Percentiles rank a stretch among this genome's conserved stretches.
phyloP scores from a whole-genome alignment of 2,797 vertebrate species.

The Taenioides sp. region DNA sequence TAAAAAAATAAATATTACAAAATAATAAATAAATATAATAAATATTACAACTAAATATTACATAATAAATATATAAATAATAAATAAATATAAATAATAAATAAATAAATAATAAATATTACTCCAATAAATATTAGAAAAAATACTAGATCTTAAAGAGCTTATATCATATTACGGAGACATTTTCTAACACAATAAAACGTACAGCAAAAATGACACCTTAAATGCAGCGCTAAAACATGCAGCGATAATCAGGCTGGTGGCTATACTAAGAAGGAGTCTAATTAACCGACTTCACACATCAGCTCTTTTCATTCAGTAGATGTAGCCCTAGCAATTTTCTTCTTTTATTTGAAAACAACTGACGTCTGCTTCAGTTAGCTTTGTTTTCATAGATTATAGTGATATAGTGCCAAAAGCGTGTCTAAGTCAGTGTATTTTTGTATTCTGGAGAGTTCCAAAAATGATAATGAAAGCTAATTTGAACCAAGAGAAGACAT shows the following conservation, averaged over 20 bases:
- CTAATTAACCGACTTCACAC: conserved; percentile 47
- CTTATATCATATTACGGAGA: background rate
- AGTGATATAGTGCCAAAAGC: background rate
- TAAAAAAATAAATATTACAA: too few species aligned
- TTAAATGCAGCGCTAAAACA: conserved; percentile 1
- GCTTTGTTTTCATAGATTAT: background rate
- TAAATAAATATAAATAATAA: too few species aligned
- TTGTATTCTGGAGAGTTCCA: background rate
- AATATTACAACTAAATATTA: too few species aligned
- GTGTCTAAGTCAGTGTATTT: background rate
- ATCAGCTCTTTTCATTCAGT: conserved; percentile 47
- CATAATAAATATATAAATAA: too few species aligned
- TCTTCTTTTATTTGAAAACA: background rate
- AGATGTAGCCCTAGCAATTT: conserved; percentile 20
- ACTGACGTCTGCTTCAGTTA: background rate
- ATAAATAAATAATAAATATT: too few species aligned
- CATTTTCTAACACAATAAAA: background rate
- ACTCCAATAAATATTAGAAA: too few species aligned
- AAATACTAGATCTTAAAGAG: conserved; percentile 7
- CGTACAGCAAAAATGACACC: background rate
- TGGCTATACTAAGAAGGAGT: conserved; percentile 16
- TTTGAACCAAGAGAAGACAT: background rate
- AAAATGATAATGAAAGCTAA: background rate
- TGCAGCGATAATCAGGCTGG: background rate
- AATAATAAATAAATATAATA: too few species aligned